Conservation (phyloP, 2,113 vertebrate genomes). For the Poicephalus gulielmi region DNA sequence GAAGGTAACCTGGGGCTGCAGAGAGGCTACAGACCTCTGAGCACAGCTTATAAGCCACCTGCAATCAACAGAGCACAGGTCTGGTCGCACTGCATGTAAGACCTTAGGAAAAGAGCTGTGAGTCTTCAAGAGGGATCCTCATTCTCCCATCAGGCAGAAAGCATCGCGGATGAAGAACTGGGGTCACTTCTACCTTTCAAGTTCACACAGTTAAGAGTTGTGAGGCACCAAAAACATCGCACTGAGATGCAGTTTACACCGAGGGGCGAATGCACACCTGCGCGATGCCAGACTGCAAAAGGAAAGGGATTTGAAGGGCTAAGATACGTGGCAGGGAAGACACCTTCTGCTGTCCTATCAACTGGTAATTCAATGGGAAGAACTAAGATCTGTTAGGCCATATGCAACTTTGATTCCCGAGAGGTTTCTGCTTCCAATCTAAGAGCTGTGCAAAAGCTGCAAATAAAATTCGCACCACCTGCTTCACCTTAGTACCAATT, state of each 20-base stretch:
- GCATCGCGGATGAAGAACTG: fast-evolving
- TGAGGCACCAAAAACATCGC: conserved; percentile 27
- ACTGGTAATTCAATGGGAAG: not conserved
- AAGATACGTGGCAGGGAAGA: not conserved
- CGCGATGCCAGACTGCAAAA: not conserved
- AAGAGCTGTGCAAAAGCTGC: not conserved
- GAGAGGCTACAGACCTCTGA: not conserved
- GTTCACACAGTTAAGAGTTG: conserved; percentile 6
- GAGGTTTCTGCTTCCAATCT: not conserved
- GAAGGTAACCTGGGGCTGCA: conserved; percentile 5
- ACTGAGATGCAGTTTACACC: not conserved
- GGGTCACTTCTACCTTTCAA: not conserved
- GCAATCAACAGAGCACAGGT: not conserved
- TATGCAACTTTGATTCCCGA: not conserved
- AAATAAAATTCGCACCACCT: conserved; percentile 14
- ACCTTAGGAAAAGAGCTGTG: not conserved
- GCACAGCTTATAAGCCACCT: not conserved
- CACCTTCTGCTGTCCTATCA: not conserved
- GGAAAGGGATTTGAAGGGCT: not conserved
- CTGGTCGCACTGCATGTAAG: not conserved
- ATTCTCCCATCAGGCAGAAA: not conserved
- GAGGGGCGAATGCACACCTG: not conserved
- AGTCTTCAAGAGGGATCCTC: not conserved
- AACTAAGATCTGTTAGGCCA: not conserved
- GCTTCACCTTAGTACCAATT: conserved; percentile 1